These are phyloP conservation scores for Heliornis fulica DNA, from an alignment of 2,113 vertebrate species.

Conservation along the genomic window DNA sequence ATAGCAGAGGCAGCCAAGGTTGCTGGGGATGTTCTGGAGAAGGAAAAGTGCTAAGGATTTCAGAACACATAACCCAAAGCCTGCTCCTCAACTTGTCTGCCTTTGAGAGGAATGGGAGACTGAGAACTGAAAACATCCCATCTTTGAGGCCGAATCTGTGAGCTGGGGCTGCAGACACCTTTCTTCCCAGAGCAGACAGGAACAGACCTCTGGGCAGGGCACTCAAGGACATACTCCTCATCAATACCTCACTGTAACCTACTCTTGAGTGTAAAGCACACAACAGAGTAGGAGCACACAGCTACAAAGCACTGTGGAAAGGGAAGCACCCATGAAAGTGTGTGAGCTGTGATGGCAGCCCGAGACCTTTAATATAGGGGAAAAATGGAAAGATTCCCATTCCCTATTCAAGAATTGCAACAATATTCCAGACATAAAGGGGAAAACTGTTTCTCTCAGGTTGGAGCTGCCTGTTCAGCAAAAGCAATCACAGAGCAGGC, in stretches of 20 bases:
- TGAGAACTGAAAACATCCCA: not conserved
- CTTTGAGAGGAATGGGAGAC: not conserved
- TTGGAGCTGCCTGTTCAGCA: not conserved
- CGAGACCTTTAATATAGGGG: not conserved
- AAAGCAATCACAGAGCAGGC: not conserved
- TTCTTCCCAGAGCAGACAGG: not conserved
- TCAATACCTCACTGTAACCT: accelerated
- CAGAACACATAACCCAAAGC: not conserved
- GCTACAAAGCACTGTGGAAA: not conserved
- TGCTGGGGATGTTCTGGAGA: accelerated
- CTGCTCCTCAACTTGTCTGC: not conserved
- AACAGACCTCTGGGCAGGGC: not conserved
- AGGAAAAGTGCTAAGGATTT: not conserved
- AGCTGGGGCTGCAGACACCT: not conserved
- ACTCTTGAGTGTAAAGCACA: accelerated
- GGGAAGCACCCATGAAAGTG: not conserved
- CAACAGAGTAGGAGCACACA: not conserved
- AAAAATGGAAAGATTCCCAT: not conserved
- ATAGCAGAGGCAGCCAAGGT: not conserved
- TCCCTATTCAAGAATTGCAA: not conserved
- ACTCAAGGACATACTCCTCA: not conserved
- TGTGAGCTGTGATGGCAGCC: not conserved
- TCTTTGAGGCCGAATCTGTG: not conserved
- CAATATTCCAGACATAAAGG: not conserved
- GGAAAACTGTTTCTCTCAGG: not conserved